Base-by-base conservation (phyloP, 2,888 invertebrate genomes). In the Parnassius glacialis region DNA sequence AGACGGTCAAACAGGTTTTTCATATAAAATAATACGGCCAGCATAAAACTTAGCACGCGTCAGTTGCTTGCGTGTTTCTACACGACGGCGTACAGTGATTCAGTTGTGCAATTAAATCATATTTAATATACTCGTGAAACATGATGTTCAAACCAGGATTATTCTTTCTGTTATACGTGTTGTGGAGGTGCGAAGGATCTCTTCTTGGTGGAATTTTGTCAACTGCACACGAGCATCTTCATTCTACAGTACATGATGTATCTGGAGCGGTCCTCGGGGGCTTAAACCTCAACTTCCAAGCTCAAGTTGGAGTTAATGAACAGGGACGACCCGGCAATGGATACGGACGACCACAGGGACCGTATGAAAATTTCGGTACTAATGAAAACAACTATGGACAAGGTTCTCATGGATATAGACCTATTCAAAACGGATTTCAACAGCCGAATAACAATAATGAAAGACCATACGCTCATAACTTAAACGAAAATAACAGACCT, bases 261-360 rank as follows among this genome's bases (percentile, higher is more conserved):
- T 83, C 85, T 34, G 76, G 76, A 1, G 61, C 77, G 3, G 66
- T 86, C 16, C 64, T 86, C 1, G 83, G 81, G 25, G 2, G 52
- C 80, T 57, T 80, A 1, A 68, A 75, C 43, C 47, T 79, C 3
- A 77, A 79, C 52, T 54, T 79, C 5, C 74, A 70, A 43, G 75
- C 71, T 7, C 74, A 78, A 41, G n/a, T 72, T 45, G 70, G 70
- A 10, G 64, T 63, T 2, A 71, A 70, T 50, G 64, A 63, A 42
- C 68, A 58, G 42, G 67, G 65, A 50, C 66, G 64, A 9, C 68
- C 67, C 2, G 67, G 66, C 43, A 67, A 70, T 63, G 67, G 65
- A 52, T 57, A 67, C 11, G 65, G 64, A 55, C 72, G 69, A 48
- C 66, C 65, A 42, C 72, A 75, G 1, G 70, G 67, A 16, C 76